Evolutionary conservation across 1,140 invertebrate genomes (phyloP).

Genomic region (Rhopalosiphum padi): DNA sequence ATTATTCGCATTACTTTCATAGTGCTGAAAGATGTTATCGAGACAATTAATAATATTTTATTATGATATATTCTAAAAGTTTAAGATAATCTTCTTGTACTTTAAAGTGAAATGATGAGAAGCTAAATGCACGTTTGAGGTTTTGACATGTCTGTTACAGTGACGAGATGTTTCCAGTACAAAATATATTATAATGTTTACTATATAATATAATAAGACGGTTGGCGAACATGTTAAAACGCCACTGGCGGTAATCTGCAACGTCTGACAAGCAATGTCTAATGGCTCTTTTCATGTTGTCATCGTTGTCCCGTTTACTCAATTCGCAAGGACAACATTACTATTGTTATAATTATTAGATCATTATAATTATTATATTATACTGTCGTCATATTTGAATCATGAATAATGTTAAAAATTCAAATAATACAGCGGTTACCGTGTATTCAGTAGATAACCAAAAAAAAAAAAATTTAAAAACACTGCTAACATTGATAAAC

Average conservation of each 20-base stretch:
- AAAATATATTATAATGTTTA: background rate
- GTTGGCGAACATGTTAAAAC: background rate
- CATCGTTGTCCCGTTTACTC: background rate
- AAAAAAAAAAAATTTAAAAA: background rate
- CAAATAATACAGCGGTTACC: background rate
- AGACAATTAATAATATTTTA: background rate
- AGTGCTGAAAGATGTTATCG: background rate
- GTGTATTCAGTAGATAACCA: background rate
- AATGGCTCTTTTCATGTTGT: slow-evolving; percentile 21
- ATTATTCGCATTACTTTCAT: too few species aligned
- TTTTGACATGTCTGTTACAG: background rate
- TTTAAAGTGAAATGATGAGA: background rate
- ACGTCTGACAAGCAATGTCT: background rate
- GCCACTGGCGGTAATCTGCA: slow-evolving; percentile 1
- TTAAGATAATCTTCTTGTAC: background rate
- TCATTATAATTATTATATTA: background rate
- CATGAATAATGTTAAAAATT: background rate
- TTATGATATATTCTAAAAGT: background rate
- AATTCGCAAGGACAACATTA: background rate
- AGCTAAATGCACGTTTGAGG: background rate
- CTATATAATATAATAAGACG: background rate
- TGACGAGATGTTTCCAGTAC: background rate
- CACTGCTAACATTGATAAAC: background rate
- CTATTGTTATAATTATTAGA: slow-evolving; percentile 6
- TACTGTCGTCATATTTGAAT: background rate